A percentile compares a stretch with the other conserved stretches of the same genome.
These are phyloP conservation scores for Synodontis membranacea DNA, from an alignment of 2,113 vertebrate species.

Conservation along the genomic window DNA sequence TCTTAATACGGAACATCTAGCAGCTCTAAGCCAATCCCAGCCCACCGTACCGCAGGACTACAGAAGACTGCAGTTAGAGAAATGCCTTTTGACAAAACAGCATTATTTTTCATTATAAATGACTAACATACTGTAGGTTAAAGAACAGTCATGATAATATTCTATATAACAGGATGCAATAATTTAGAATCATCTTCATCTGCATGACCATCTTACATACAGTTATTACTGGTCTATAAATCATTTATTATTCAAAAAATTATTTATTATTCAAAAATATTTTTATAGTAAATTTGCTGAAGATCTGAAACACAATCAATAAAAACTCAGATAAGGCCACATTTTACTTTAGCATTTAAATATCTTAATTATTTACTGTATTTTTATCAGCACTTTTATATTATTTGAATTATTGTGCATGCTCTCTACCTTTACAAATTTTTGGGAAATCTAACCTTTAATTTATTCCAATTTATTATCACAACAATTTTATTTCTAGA, in stretches of 20 bases:
- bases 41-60: not conserved
- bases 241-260: not conserved
- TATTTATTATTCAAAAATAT: not conserved
- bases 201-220: not conserved
- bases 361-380: not conserved
- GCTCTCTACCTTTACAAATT: not conserved
- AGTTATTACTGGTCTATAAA: not conserved
- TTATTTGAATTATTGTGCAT: not conserved
- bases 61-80: too few species aligned
- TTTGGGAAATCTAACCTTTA: not conserved
- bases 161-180: not conserved
- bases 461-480: not conserved
- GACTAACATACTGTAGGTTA: not conserved
- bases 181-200: not conserved
- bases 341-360: too few species aligned
- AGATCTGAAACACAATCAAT: not conserved
- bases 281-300: too few species aligned
- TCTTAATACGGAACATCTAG: not conserved
- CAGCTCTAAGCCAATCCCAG: not conserved
- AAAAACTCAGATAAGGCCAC: not conserved
- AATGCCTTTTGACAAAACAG: not conserved
- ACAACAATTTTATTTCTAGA: not conserved
- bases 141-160: not conserved
- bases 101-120: not conserved
- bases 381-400: not conserved